phyloP scores from a whole-genome alignment of 2,113 vertebrate genomes.

The Pandion haliaetus region DNA sequence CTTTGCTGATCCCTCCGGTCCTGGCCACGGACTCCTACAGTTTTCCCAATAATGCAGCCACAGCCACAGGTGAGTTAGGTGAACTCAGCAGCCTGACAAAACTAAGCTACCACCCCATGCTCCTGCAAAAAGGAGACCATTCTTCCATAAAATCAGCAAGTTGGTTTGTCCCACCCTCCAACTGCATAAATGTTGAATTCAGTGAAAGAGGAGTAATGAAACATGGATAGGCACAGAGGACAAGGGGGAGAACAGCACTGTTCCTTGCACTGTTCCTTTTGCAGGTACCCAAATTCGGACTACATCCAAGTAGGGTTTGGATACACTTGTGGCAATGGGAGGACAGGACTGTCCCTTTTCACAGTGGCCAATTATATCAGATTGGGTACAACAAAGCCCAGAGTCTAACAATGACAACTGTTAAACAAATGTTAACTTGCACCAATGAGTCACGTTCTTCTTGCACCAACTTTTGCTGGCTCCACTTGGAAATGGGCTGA shows the following conservation, averaged over 20 bases:
- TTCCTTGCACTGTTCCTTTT: not conserved
- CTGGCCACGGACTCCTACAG: not conserved
- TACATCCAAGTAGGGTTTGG: not conserved
- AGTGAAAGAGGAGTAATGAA: not conserved
- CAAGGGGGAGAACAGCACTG: not conserved
- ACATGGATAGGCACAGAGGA: not conserved
- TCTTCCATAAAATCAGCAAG: not conserved
- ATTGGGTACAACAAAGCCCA: not conserved
- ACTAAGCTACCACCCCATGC: not conserved
- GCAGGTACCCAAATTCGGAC: not conserved
- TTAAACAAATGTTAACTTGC: not conserved
- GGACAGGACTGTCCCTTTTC: not conserved
- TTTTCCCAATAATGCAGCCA: not conserved
- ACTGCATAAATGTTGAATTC: not conserved
- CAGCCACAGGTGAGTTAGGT: not conserved
- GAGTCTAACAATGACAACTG: not conserved
- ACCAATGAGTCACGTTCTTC: not conserved
- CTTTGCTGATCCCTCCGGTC: not conserved
- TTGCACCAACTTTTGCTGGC: not conserved
- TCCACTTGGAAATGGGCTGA: not conserved
- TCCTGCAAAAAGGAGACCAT: not conserved
- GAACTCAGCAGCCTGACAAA: not conserved
- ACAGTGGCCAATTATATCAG: not conserved
- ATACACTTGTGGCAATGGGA: not conserved
- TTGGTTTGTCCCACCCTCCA: not conserved